Conservation (phyloP, 1,140 invertebrate genomes). For the Lordiphosa mommai region DNA sequence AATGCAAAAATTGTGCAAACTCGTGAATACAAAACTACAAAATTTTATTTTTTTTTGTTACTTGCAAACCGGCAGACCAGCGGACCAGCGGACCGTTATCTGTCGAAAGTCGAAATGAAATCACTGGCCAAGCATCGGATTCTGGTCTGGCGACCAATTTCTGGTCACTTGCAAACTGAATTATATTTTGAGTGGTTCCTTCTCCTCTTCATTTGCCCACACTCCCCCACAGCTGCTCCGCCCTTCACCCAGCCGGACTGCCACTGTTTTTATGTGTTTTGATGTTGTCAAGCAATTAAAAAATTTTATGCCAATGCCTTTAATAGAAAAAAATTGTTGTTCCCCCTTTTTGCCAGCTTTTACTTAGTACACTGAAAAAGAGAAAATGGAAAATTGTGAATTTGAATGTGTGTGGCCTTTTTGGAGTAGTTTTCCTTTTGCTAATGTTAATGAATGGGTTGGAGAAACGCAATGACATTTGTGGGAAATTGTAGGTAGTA, state of each 20-base stretch:
- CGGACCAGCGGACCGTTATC: constrained; percentile 14
- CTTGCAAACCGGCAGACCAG: neutral
- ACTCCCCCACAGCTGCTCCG: constrained; percentile 1
- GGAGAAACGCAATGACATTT: constrained; percentile 4
- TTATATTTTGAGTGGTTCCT: constrained; percentile 58
- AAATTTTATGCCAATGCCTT: constrained; percentile 60
- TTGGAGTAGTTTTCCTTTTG: constrained; percentile 14
- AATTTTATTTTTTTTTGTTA: constrained; percentile 26
- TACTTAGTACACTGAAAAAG: constrained; percentile 21
- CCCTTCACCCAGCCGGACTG: neutral
- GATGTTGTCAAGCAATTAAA: constrained; percentile 71
- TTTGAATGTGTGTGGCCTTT: constrained; percentile 46
- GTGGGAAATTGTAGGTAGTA: constrained; percentile 15
- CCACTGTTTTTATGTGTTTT: constrained; percentile 41
- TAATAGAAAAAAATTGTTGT: constrained; percentile 47
- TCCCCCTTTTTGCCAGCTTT: constrained; percentile 37
- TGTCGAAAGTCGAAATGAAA: constrained; percentile 51
- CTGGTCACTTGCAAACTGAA: constrained; percentile 57
- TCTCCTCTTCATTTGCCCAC: neutral
- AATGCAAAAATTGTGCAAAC: constrained; percentile 76
- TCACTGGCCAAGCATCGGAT: constrained; percentile 44
- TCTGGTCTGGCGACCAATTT: constrained; percentile 55
- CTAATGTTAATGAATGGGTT: constrained; percentile 21
- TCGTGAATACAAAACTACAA: constrained; percentile 63
- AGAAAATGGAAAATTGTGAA: constrained; percentile 32